Percentiles rank a stretch among this genome's conserved stretches.
Conservation (phyloP, 2,797 vertebrate species). For the Syngnathus rostellatus region DNA sequence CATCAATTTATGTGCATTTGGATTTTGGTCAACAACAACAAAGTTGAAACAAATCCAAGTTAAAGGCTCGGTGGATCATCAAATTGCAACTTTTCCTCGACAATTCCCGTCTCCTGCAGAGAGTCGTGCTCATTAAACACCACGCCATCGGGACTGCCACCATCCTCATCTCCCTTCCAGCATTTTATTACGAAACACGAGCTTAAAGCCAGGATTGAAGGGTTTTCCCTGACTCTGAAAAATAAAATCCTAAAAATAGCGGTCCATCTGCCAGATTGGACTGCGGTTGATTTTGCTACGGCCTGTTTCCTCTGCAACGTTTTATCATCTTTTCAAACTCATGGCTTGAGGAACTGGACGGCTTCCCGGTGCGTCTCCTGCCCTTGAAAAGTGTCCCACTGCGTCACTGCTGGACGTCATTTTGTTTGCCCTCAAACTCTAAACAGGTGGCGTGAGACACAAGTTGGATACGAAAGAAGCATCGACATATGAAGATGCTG, state of each 20-base stretch:
- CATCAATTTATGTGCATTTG: neutral
- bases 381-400: neutral
- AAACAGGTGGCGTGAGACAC: conserved; percentile 52
- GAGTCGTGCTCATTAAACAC: conserved; percentile 26
- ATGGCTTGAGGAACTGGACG: conserved; percentile 18
- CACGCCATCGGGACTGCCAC: conserved; percentile 16
- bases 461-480: conserved; percentile 17
- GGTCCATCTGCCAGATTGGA: conserved; percentile 30
- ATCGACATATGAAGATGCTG: conserved; percentile 7
- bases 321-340: conserved; percentile 10
- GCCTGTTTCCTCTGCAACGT: conserved; percentile 31
- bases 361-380: conserved; percentile 7
- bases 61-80: conserved; percentile 4
- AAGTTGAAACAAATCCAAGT: neutral
- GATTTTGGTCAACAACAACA: neutral
- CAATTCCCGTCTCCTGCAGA: conserved; percentile 16
- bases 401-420: neutral
- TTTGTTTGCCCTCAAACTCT: conserved; percentile 38
- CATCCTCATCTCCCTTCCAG: conserved; percentile 1
- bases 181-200: neutral
- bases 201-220: conserved; percentile 1
- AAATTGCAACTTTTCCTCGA: conserved; percentile 14
- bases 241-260: conserved; percentile 7
- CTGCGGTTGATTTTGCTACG: conserved; percentile 20
- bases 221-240: neutral